Evolutionary conservation across 2,888 invertebrate genomes (phyloP), one percentile per base, ranked within the genome.

Genomic region (Oscheius sp.): DNA sequence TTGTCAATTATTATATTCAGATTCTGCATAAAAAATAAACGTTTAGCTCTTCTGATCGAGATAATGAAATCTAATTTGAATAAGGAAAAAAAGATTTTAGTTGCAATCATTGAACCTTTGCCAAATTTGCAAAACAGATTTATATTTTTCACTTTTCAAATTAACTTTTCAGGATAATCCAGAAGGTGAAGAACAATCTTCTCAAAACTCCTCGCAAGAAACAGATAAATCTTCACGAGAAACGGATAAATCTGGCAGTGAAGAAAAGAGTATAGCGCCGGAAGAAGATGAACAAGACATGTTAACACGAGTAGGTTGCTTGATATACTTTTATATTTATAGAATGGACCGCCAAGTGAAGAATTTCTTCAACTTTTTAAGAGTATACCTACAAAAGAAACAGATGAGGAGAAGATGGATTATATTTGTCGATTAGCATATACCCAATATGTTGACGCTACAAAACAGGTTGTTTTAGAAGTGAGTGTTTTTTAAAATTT

Each of bases 401-500:
- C 24, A 20, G 30, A 59, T 28, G 44, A 59, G 26, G 6, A 44
- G 4, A 17, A 26, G n/a, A 12, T 59, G 12, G 28, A 44, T n/a
- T 41, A 28, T 24, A 17, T 51, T 1, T 26, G 24, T 14, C 24
- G 28, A 26, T 49, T 38, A 6, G 66, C 66, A 5, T 66, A 56
- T 54, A 38, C 38, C 12, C 54, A 66, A 14, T 66, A 56, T 36
- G 26, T 26, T n/a, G 45, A 44, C n/a, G 54, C 66, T n/a, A 22
- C 38, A 20, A 20, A 28, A 36, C 56, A 66, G 22, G 66, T 66
- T 12, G 66, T 56, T 26, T 24, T 66, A 30, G 66, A 66, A 56
- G 66, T 66, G 17, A 8, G 54, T 41, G 28, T 1, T 22, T 28
- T 12, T 12, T 47, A 50, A 50, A 6, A n/a, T 8, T 24, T 22